Base-by-base conservation (phyloP, 2,797 vertebrate genomes). In the Molossus alvarezi region DNA sequence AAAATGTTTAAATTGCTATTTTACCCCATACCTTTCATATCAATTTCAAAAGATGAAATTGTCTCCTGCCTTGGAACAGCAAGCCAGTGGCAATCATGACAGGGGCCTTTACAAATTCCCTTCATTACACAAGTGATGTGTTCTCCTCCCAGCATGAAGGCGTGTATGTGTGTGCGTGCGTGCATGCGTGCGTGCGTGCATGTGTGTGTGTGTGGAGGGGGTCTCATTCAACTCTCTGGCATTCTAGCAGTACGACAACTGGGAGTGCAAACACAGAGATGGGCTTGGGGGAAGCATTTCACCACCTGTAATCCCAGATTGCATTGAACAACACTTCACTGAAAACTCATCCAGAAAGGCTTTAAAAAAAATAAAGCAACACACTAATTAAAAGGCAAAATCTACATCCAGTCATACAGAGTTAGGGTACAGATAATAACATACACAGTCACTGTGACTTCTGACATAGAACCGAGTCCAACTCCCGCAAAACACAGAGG, bases 21-120 rank as follows among this genome's bases (percentile, higher is more conserved):
- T 95, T 76, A 53, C 27, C 18, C 71, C 41, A 57, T 87, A 90
- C 92, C 69, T 76, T 92, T 90, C 77, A 12, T 51, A 92, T 92
- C 88, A 62, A 9, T 88, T 95, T 95, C 91, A 88, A 91, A 93
- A 93, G 62, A 51, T 84, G 37, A 88, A 96, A 97, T n/a, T 53
- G 71, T 55, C 82, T 88, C 62, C 48, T 62, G 72, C 62, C 51
- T 93, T 93, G 76, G 45, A 87, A 77, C 9, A 67, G 29, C 60
- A 80, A 87, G 60, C 51, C 62, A 23, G 41, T 18, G 69, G 51
- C 60, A 65, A 75, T 77, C 72, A 67, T 23, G 23, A 53, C 8
- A 90, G 45, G 25, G 41, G 51, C 20, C 64, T 91, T 89, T 55
- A 53, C 81, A 60, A 93, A 80, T 21, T 53, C 82, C 83, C 57